These are phyloP conservation scores for Pantherophis guttatus DNA, from an alignment of 2,113 vertebrate genomes.

Conservation along the genomic window DNA sequence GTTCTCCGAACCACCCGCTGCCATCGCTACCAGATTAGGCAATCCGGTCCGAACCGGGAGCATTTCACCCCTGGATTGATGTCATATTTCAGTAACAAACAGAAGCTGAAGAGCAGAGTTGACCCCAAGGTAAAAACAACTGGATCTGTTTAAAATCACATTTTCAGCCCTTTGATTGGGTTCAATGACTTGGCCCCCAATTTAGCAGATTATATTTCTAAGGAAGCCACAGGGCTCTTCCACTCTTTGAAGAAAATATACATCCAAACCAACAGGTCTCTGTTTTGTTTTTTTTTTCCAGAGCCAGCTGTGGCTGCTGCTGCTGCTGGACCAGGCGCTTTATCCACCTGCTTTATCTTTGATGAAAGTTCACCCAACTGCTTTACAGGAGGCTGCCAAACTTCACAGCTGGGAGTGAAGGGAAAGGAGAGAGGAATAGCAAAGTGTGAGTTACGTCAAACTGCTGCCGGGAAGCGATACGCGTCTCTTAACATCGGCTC, in stretches of 20 bases:
- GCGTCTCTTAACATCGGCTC: not conserved
- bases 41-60: too few species aligned
- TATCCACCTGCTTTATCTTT: not conserved
- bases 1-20: too few species aligned
- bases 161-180: not conserved
- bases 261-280: not conserved
- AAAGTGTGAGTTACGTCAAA: not conserved
- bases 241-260: constrained; percentile 13
- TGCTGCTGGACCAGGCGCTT: not conserved
- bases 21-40: too few species aligned
- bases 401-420: not conserved
- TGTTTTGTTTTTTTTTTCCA: not conserved
- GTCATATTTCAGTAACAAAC: not conserved
- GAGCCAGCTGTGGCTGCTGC: not conserved
- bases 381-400: accelerated
- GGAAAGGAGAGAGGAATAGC: not conserved
- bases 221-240: not conserved
- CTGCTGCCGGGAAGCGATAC: not conserved
- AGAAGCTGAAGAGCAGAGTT: not conserved
- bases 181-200: not conserved
- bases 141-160: not conserved
- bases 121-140: not conserved
- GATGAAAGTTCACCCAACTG: not conserved
- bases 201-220: constrained; percentile 18
- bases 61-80: not conserved